Conservation (phyloP, 2,113 vertebrate species). For the Mormyrus lacerda region DNA sequence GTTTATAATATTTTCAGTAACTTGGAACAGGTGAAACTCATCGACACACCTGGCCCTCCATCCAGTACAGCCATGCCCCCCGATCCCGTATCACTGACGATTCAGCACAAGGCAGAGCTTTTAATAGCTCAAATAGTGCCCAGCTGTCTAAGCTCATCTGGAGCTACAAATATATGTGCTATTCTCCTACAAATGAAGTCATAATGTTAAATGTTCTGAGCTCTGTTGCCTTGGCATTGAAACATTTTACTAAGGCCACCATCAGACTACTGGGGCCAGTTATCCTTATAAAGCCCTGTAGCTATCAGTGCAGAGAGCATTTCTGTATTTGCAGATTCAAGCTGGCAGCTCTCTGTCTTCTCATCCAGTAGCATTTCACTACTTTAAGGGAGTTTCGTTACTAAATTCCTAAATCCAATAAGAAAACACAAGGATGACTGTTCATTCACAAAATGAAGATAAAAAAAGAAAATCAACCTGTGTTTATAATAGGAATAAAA, state of each 20-base stretch:
- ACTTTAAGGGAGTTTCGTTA: background rate
- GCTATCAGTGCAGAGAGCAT: background rate
- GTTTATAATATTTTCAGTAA: background rate
- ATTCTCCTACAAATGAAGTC: background rate
- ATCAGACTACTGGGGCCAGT: background rate
- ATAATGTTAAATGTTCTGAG: background rate
- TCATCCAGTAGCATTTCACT: background rate
- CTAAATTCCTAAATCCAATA: background rate
- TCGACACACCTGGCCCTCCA: background rate
- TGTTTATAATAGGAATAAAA: background rate
- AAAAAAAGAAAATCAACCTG: background rate
- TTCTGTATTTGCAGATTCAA: background rate
- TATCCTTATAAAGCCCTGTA: background rate
- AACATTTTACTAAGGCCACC: background rate
- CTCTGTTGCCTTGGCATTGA: background rate
- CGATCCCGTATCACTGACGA: background rate
- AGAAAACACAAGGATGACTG: background rate
- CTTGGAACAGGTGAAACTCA: background rate
- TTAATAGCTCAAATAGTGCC: background rate
- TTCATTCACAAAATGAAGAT: background rate
- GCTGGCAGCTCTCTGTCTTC: background rate
- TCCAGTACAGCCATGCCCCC: background rate
- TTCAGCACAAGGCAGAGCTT: background rate
- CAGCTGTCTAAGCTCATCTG: background rate
- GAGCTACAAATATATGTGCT: background rate